These are phyloP conservation scores for Axinella damicornis DNA, from an alignment of 37 sponge, comb jelly and placozoan species.

Conservation along the genomic window DNA sequence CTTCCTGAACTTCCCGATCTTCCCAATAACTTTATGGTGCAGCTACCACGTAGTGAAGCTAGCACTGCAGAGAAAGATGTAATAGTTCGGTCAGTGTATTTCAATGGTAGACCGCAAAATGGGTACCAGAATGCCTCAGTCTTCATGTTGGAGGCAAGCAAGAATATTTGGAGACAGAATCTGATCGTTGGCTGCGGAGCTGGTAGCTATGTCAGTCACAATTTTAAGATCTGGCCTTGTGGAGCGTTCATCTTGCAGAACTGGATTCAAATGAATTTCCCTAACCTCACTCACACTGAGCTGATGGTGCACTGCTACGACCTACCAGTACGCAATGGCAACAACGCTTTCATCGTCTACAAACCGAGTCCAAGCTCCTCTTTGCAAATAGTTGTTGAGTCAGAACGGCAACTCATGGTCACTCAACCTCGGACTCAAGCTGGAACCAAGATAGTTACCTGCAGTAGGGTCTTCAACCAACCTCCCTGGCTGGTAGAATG, in stretches of 20 bases:
- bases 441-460: not conserved
- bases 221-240: not conserved
- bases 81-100: conserved; percentile 1
- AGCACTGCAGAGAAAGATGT: too few species aligned
- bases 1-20: too few species aligned
- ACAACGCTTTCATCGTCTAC: not conserved
- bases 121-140: not conserved
- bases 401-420: not conserved
- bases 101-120: not conserved
- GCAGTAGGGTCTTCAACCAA: not conserved
- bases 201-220: not conserved
- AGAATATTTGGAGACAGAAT: not conserved
- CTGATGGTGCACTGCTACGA: not conserved
- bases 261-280: too few species aligned
- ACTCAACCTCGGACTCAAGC: not conserved
- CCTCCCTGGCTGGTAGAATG: not conserved
- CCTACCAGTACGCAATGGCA: not conserved
- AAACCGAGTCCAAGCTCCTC: not conserved
- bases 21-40: too few species aligned
- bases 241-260: too few species aligned
- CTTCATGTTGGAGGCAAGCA: conserved; percentile 1
- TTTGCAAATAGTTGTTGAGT: not conserved
- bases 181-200: not conserved
- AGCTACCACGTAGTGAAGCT: too few species aligned
- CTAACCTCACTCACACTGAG: not conserved